Evolutionary conservation across 2,113 vertebrate genomes (phyloP), one percentile per base, ranked within the genome.

Genomic region (Gasterosteus aculeatus): DNA sequence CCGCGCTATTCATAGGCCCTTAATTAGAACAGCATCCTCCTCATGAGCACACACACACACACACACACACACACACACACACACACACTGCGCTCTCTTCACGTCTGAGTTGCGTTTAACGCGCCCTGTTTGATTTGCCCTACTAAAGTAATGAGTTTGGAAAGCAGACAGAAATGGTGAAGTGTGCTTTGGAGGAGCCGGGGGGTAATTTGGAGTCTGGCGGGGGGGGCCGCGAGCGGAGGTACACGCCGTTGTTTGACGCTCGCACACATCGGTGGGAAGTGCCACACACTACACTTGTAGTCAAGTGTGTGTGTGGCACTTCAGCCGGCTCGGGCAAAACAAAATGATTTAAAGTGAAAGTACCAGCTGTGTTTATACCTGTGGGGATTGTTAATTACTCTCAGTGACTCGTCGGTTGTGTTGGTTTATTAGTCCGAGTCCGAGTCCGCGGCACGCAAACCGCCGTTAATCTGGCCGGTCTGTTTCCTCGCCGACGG

Each of bases 111-210:
- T 88, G 68, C 74, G 72, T 90, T 92, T 88, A 91, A 86, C 82
- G 81, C 61, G 76, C 84, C 81, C 88, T 72, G 88, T 91, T 92
- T 89, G 90, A 90, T 91, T 90, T 83, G 83, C 88, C 86, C 87
- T 75, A 67, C 85, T 82, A 79, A 88, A 89, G 85, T 90, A 92
- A 92, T 92, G 90, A 91, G 88, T 90, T 92, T 92, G 90, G 90
- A 92, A 92, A 86, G 90, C 88, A 84, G 88, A 91, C 90, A 91
- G 78, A 88, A 88, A 89, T 84, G 84, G 26, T 87, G 88, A 87
- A 91, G 89, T 90, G 89, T 90, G 85, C 84, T 89, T 87, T 89
- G 82, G 84, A 90, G 88, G 85, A 87, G 90, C 84, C 84, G 76
- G 31, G 54, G 88, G 89, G 89, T 87, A 73, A 84, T 90, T 88